Conservation (phyloP, 2,797 vertebrate genomes). For the Cuculus canorus region DNA sequence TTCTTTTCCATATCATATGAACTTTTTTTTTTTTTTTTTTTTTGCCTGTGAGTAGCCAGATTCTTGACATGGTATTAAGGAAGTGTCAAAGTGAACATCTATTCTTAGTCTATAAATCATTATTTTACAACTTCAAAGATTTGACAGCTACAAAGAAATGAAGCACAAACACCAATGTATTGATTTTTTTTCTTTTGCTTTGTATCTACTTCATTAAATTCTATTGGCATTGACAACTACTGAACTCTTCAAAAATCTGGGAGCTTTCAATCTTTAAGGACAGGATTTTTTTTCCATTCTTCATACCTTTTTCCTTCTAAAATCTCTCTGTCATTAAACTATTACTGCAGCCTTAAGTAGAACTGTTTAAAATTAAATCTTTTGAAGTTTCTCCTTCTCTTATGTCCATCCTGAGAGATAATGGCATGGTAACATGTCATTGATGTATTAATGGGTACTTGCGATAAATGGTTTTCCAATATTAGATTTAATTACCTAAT, state of each 20-base stretch:
- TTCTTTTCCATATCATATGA: neutral
- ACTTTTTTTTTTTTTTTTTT: neutral
- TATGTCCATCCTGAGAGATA: neutral
- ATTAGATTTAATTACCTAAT: neutral
- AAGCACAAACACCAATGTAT: conserved; percentile 12
- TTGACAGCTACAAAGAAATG: conserved; percentile 41
- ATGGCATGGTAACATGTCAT: neutral
- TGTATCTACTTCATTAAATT: conserved; percentile 52
- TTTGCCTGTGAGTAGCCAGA: neutral
- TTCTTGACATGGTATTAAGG: conserved; percentile 39
- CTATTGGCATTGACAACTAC: conserved; percentile 21
- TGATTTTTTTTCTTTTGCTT: conserved; percentile 41
- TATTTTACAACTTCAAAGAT: conserved; percentile 57
- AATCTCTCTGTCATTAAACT: neutral
- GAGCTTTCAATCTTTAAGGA: conserved; percentile 27
- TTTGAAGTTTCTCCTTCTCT: neutral
- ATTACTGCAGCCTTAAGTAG: neutral
- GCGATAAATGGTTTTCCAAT: neutral
- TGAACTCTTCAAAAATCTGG: conserved; percentile 33
- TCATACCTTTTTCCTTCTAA: neutral
- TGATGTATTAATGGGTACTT: neutral
- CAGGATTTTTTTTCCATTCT: conserved; percentile 36
- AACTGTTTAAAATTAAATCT: neutral
- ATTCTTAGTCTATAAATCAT: conserved; percentile 38
- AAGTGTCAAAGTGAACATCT: conserved; percentile 31